Conservation (phyloP, 2,113 vertebrate genomes). For the Microcebus griseorufus region DNA sequence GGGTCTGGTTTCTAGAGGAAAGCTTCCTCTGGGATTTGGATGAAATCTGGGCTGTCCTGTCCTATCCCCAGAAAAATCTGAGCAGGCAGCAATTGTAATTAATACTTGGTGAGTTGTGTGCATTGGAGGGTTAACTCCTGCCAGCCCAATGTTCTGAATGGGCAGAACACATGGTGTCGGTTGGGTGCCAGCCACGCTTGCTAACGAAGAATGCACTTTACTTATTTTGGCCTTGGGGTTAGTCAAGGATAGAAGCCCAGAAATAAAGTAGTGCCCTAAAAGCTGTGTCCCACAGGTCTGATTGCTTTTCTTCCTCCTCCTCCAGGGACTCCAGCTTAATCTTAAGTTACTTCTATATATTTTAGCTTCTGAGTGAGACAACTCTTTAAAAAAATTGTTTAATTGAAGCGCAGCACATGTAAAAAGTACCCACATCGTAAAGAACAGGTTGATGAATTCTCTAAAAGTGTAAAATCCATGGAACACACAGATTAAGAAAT, state of each 20-base stretch:
- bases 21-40: constrained; percentile 46
- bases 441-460: neutral
- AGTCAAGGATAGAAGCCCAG: constrained; percentile 63
- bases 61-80: constrained; percentile 12
- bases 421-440: neutral
- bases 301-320: neutral
- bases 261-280: constrained; percentile 55
- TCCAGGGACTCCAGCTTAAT: neutral
- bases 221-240: constrained; percentile 67
- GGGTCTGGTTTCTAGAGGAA: constrained; percentile 49
- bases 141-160: constrained; percentile 50
- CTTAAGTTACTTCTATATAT: neutral
- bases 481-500: neutral
- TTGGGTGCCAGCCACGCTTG: constrained; percentile 61
- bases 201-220: constrained; percentile 58
- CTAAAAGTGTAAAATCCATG: neutral
- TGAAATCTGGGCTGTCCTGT: constrained; percentile 48
- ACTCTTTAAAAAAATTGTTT: neutral
- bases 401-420: neutral
- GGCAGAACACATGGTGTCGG: neutral
- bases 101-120: constrained; percentile 46
- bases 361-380: constrained; percentile 36
- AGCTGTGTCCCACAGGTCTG: neutral
- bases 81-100: constrained; percentile 44
- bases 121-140: constrained; percentile 26